Evolutionary conservation across 2,797 vertebrate species (phyloP), one percentile per base, ranked within the genome.

Genomic region (Staurois parvus): DNA sequence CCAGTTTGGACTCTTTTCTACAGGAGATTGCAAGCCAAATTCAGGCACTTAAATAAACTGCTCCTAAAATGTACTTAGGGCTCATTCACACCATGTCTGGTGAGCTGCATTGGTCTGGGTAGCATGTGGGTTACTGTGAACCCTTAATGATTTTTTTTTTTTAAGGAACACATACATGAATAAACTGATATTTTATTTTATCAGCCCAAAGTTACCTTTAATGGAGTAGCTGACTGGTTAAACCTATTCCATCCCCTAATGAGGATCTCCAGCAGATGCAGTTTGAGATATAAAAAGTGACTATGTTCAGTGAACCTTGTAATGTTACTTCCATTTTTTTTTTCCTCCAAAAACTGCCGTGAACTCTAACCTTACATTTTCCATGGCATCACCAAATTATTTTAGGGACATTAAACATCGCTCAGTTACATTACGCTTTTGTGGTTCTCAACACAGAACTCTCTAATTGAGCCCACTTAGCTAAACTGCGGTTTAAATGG

Each of bases 391-490:
- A 8, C 48, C 73, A 64, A 70, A 66, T 84, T 78, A 72, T 78
- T 42, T 78, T 76, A 26, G 74, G 82, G 19, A 77, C 75, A 84
- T 84, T 84, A 72, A 72, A 40, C 75, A 72, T 67, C 4, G 34
- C 83, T 64, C 52, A 21, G 83, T 72, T 78, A 84, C 82, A 69
- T 76, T 56, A 56, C 62, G 40, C 68, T 52, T 69, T 81, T 29
- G 52, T n/a, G 24, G 21, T 34, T 48, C 9, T 62, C n/a, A 37
- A 37, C 72, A 28, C 52, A 62, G 30, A 45, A n/a, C 34, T 26
- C 30, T 75, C 48, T 75, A 75, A 76, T 32, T 76, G 37, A 72
- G 70, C 37, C 9, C 29, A 45, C 37, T 84, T 64, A 42, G 66
- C 34, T 15, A 62, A 64, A 79, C 29, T 28, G 19, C 9, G 40